Conservation (phyloP, 2,888 invertebrate genomes). For the Drosophila ustulata region DNA sequence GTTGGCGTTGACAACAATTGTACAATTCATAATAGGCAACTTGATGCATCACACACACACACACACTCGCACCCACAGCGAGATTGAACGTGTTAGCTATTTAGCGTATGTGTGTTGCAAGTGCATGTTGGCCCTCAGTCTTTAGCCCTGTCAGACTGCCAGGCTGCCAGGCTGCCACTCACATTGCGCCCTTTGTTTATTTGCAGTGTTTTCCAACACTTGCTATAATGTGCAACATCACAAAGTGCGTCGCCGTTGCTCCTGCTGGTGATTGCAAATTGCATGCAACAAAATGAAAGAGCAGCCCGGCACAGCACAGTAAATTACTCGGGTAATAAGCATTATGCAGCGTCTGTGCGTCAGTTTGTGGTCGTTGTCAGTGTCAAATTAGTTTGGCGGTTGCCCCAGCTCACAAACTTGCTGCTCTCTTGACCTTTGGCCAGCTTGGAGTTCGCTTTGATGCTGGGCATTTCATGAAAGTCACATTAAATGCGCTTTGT, state of each 20-base stretch:
- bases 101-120: slow-evolving; percentile 46
- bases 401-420: slow-evolving; percentile 12
- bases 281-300: slow-evolving; percentile 60
- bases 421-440: slow-evolving; percentile 28
- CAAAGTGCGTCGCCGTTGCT: slow-evolving; percentile 40
- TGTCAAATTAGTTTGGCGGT: slow-evolving; percentile 72
- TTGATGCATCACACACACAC: slow-evolving; percentile 52
- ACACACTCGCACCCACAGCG: slow-evolving; percentile 3
- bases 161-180: slow-evolving; percentile 46
- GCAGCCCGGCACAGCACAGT: slow-evolving; percentile 30
- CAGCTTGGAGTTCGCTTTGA: slow-evolving; percentile 47
- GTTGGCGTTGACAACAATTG: slow-evolving; percentile 77
- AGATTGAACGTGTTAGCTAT: slow-evolving; percentile 58
- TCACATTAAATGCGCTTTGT: slow-evolving; percentile 20
- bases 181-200: slow-evolving; percentile 63
- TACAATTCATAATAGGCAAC: slow-evolving; percentile 79
- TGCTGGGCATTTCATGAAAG: slow-evolving; percentile 63
- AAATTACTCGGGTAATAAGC: slow-evolving; percentile 75
- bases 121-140: slow-evolving; percentile 32
- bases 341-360: slow-evolving; percentile 65
- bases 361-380: slow-evolving; percentile 43
- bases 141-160: slow-evolving; percentile 5
- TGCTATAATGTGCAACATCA: slow-evolving; percentile 60
- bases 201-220: slow-evolving; percentile 60
- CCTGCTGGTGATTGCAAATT: slow-evolving; percentile 70